phyloP scores from a whole-genome alignment of 2,797 vertebrate genomes.

The Nasua narica region DNA sequence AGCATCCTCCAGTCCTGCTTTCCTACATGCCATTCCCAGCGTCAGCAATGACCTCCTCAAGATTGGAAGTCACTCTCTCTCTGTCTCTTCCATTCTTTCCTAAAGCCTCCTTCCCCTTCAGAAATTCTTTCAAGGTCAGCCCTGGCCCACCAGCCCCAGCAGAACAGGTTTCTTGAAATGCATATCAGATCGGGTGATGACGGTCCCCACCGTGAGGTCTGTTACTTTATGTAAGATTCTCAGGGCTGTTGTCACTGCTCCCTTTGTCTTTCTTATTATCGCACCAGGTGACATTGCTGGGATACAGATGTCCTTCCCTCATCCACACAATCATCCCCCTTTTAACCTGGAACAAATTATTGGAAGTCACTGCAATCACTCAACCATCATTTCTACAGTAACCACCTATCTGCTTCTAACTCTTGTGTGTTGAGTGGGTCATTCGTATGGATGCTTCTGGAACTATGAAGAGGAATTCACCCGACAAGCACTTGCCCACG shows the following conservation, averaged over 20 bases:
- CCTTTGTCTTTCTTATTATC: neutral
- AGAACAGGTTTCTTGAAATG: neutral
- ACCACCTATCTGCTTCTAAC: neutral
- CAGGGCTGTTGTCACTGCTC: neutral
- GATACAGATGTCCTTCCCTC: neutral
- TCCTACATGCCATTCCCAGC: fast-evolving
- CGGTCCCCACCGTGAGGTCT: fast-evolving
- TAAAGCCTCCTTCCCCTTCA: neutral
- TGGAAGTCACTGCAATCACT: neutral
- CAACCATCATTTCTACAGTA: neutral
- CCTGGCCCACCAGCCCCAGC: no score
- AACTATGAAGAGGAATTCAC: neutral
- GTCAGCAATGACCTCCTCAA: neutral
- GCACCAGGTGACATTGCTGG: neutral
- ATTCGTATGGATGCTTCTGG: neutral
- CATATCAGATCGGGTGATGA: fast-evolving
- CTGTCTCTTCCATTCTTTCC: neutral
- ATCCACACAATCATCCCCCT: no score
- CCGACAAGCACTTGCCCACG: neutral
- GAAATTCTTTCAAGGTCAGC: neutral
- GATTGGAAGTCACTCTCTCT: neutral
- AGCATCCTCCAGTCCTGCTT: neutral
- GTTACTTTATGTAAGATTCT: neutral
- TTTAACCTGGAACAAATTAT: neutral
- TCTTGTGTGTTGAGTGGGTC: neutral